Evolutionary conservation across 1,140 invertebrate genomes (phyloP).

Genomic region (Leptoteleia sp.): DNA sequence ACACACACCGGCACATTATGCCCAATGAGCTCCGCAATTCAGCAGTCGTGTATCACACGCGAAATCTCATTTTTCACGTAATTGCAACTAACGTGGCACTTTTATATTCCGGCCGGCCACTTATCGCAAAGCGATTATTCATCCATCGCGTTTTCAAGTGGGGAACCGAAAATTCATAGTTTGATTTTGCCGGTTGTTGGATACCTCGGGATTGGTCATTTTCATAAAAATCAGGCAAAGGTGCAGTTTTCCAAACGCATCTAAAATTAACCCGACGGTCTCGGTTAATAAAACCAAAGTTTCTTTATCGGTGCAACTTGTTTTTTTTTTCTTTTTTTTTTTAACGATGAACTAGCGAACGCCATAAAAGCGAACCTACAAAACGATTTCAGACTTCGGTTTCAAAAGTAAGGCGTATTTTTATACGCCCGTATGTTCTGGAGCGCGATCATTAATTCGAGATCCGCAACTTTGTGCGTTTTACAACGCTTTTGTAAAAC

Average conservation of each 20-base stretch:
- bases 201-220: no score
- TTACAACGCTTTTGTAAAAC: no score
- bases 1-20: slow-evolving; percentile 47
- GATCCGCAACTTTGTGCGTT: slow-evolving; percentile 10
- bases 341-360: slow-evolving; percentile 16
- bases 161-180: slow-evolving; percentile 20
- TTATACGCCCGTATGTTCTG: slow-evolving; percentile 7
- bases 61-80: slow-evolving; percentile 50
- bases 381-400: not conserved
- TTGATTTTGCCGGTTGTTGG: no score
- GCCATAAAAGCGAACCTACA: slow-evolving; percentile 13
- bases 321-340: no score
- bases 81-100: slow-evolving; percentile 10
- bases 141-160: not conserved
- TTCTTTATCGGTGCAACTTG: no score
- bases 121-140: slow-evolving; percentile 6
- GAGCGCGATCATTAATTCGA: slow-evolving; percentile 10
- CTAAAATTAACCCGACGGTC: no score
- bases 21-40: slow-evolving; percentile 55
- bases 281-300: no score
- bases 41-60: slow-evolving; percentile 28
- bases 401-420: slow-evolving; percentile 11
- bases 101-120: not conserved
- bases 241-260: no score
- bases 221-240: no score